Conservation (phyloP, 2,888 invertebrate genomes). For the Seira sanloemensis region DNA sequence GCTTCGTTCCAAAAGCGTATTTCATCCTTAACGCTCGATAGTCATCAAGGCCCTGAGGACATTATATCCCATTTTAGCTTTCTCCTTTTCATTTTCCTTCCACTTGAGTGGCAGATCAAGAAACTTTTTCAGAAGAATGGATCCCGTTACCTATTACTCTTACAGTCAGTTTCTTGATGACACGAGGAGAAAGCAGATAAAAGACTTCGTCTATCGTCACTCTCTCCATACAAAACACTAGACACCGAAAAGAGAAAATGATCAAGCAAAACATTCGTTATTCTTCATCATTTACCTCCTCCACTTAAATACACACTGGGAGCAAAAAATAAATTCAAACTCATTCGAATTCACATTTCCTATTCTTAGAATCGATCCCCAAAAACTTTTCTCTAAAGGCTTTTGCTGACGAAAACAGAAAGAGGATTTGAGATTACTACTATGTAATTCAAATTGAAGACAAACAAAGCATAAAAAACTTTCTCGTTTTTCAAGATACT, state of each 20-base stretch:
- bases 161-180: no score
- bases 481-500: constrained; percentile 38
- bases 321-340: background rate
- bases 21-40: background rate
- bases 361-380: constrained; percentile 38
- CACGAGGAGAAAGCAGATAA: no score
- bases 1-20: background rate
- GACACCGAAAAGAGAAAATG: background rate
- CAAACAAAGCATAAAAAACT: constrained; percentile 55
- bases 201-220: no score
- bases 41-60: background rate
- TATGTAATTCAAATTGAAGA: constrained; percentile 63
- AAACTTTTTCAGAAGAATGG: background rate
- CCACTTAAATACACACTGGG: constrained; percentile 22
- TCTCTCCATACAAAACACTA: background rate
- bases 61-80: background rate
- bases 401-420: constrained; percentile 33
- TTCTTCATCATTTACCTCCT: background rate
- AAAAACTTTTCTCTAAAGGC: background rate
- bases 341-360: constrained; percentile 3
- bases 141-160: background rate
- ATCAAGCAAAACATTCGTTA: background rate
- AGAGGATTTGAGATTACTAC: constrained; percentile 52
- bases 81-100: background rate
- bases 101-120: background rate